Percentiles rank a stretch among this genome's conserved stretches.
These are phyloP conservation scores for Aphis craccivora DNA, from an alignment of 1,140 invertebrate species.

Conservation along the genomic window DNA sequence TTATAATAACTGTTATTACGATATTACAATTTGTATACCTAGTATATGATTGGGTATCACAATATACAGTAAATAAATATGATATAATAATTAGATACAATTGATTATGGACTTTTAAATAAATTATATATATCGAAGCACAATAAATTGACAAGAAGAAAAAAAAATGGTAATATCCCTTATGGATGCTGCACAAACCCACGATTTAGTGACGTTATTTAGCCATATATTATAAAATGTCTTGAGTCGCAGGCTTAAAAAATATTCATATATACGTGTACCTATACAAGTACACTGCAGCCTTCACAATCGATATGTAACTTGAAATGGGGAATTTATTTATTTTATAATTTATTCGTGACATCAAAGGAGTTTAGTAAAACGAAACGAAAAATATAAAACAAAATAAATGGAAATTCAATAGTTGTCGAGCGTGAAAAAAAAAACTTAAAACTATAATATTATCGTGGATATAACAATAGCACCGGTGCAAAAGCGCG, in stretches of 20 bases:
- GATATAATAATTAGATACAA: neutral
- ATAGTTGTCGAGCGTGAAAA: neutral
- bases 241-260: neutral
- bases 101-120: neutral
- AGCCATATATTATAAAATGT: neutral
- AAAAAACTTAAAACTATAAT: constrained; percentile 22
- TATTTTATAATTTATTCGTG: neutral
- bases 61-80: neutral
- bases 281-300: neutral
- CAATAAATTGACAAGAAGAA: neutral
- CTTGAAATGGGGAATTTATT: neutral
- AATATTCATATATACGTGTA: neutral
- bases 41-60: neutral
- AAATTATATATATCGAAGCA: neutral
- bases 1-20: neutral
- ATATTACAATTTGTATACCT: neutral
- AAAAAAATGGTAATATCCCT: neutral
- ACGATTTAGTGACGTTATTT: neutral
- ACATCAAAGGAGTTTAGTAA: constrained; percentile 1
- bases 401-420: constrained; percentile 18
- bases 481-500: neutral
- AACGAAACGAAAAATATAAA: neutral
- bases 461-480: neutral
- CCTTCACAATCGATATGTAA: neutral
- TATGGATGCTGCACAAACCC: neutral